Base-by-base conservation (phyloP, 2,797 vertebrate genomes). In the Basileuterus tristriatus region DNA sequence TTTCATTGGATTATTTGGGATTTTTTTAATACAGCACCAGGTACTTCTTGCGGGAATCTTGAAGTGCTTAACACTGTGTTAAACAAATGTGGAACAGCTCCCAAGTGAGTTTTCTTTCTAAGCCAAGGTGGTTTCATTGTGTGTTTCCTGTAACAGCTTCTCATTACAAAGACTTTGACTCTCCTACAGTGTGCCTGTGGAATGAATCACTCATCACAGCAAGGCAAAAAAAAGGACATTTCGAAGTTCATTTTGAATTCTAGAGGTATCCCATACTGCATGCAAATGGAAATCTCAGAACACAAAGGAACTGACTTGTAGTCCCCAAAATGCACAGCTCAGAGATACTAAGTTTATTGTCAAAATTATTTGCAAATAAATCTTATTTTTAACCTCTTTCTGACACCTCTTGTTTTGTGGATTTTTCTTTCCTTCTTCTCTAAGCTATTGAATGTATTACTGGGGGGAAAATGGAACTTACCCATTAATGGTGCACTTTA, bases 291-390 rank as follows among this genome's bases (percentile, higher is more conserved):
- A 67, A 26, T 77, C 80, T 92, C 41, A 2, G 83, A 87, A 83
- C 47, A 43, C 6, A 4, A 83, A 91, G 78, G 85, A 93, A 85
- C 67, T 47, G 39, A 71, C 26, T 3, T 29, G 46, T 83, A 41
- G 52, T 92, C 44, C 41, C 63, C 41, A 49, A 53, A 92, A 88
- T 71, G 59, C 50, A 80, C 84, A 90, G n/a, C 74, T 93, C 72
- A 30, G 76, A 96, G 70, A 68, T 82, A 92, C 34, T 56, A 60
- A 60, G 75, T 95, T 95, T 89, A 59, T 75, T 95, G 89, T 95
- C 81, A 83, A 87, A 91, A 85, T 74, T 5, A 92, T 92, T 92
- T 95, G 79, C 86, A 93, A 97, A 97, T 97, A 97, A 97, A 97
- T 91, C 23, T 74, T 95, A 79, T 97, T 97, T 96, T 94, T 83